phyloP scores from a whole-genome alignment of 2,888 invertebrate species.

The Agrotis ipsilon region DNA sequence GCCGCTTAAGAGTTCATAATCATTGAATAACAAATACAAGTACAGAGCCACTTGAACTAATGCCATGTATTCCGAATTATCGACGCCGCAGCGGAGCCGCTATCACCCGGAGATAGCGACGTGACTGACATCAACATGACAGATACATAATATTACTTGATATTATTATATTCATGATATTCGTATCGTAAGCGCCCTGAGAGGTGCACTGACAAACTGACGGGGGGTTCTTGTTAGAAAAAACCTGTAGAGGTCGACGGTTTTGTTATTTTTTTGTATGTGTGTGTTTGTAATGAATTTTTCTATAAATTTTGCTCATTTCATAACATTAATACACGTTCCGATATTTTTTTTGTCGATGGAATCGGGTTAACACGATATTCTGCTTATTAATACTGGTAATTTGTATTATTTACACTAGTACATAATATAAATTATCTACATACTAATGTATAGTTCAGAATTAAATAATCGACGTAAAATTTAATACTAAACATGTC shows the following conservation, averaged over 20 bases:
- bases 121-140: slow-evolving; percentile 56
- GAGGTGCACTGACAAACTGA: slow-evolving; percentile 24
- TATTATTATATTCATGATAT: slow-evolving; percentile 52
- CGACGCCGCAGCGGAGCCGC: slow-evolving; percentile 38
- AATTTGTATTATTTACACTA: not conserved
- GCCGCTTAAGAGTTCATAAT: slow-evolving; percentile 6
- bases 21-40: slow-evolving; percentile 26
- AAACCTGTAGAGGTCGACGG: slow-evolving; percentile 6
- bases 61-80: slow-evolving; percentile 45
- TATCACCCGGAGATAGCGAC: slow-evolving; percentile 51
- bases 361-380: not conserved
- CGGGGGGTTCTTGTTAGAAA: slow-evolving; percentile 28
- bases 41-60: slow-evolving; percentile 29
- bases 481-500: not conserved
- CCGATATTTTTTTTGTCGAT: too few relatives aligned
- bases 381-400: not conserved
- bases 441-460: not conserved
- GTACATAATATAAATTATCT: too few relatives aligned
- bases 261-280: slow-evolving; percentile 22
- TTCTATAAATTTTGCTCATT: not conserved
- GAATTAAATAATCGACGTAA: not conserved
- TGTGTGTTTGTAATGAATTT: not conserved
- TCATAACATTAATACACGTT: not conserved
- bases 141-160: slow-evolving; percentile 43
- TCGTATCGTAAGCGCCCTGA: slow-evolving; percentile 25